Evolutionary conservation across 2,888 invertebrate genomes (phyloP).

Genomic region (Drosophila koepferae): DNA sequence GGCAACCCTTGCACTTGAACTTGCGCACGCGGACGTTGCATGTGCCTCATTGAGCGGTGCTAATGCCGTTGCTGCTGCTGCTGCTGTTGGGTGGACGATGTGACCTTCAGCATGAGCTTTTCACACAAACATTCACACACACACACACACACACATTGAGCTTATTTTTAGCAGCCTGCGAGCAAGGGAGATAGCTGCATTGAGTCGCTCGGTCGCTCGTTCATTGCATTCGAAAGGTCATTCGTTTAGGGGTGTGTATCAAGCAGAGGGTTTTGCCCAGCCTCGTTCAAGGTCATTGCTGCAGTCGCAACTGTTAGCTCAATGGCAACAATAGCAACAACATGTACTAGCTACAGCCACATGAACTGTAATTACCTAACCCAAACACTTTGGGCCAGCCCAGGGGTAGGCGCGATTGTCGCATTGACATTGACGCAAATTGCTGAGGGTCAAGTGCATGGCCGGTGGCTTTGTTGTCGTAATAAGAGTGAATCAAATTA

Average conservation of each 20-base stretch:
- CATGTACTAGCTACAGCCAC: slow-evolving; percentile 13
- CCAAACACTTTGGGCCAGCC: slow-evolving; percentile 20
- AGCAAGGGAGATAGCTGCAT: slow-evolving; percentile 20
- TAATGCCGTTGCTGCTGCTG: slow-evolving; percentile 14
- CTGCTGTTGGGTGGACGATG: slow-evolving; percentile 50
- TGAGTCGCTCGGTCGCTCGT: slow-evolving; percentile 12
- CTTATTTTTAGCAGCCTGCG: slow-evolving; percentile 73
- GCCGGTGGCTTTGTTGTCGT: slow-evolving; percentile 43
- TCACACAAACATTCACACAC: slow-evolving; percentile 27
- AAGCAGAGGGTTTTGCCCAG: slow-evolving; percentile 43
- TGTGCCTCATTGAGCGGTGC: slow-evolving; percentile 53
- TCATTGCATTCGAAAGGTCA: slow-evolving; percentile 73
- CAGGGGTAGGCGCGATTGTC: slow-evolving; percentile 10
- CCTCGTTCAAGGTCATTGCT: slow-evolving; percentile 66
- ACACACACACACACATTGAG: slow-evolving; percentile 36
- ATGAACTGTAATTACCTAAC: slow-evolving; percentile 52
- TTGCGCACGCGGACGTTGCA: slow-evolving; percentile 76
- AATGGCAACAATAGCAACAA: slow-evolving; percentile 27
- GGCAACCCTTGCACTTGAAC: slow-evolving; percentile 83
- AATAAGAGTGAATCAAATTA: slow-evolving; percentile 68
- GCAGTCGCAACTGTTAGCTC: slow-evolving; percentile 49
- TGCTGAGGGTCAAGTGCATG: slow-evolving; percentile 74
- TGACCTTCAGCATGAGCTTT: slow-evolving; percentile 77
- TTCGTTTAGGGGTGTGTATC: slow-evolving; percentile 40
- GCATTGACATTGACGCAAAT: slow-evolving; percentile 78